Evolutionary conservation across 2,888 invertebrate genomes (phyloP), one percentile per base, ranked within the genome.

Genomic region (Temnothorax unifasciatus): DNA sequence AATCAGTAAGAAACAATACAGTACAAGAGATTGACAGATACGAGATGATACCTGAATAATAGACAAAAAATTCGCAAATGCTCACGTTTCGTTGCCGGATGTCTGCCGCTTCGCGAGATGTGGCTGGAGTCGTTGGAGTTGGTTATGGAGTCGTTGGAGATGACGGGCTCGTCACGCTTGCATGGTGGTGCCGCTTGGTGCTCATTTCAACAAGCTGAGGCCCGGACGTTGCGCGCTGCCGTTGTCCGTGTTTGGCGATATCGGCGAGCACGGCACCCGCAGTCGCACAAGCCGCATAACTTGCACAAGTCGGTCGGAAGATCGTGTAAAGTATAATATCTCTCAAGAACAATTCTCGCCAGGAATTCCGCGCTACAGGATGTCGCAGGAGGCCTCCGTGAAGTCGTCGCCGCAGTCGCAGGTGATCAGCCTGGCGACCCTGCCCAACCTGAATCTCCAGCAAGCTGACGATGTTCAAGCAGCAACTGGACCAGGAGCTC

Each of bases 401-500:
- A 95, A 95, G 47, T 96, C 97, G 90, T 96, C 96, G 86, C 96
- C 96, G 47, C 96, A 96, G 85, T 96, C 96, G 95, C 97, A 97
- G 92, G 97, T 97, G 95, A 96, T 98, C 88, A 98, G 98, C 95
- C 95, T 98, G 91, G 97, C 97, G 3, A 98, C 98, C 95, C 95
- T 98, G 91, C 97, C 97, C 4, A 97, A 97, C 92, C 95, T 99
- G 89, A 97, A 96, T 95, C 95, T 98, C 76, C 97, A 97, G 90
- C 98, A 98, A n/a, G 95, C 96, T 99, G 93, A 96, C 97, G 89
- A 97, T 97, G 92, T 95, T 99, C 82, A 98, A 98, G 94, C 97
- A 98, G 93, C 98, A 98, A 95, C 95, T 99, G 89, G 98, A 99
- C 95, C 97, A 98, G 97, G 99, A 99, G 95, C 95, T 99, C 85